phyloP scores from a whole-genome alignment of 1,140 invertebrate genomes.

The Lethocerus indicus region DNA sequence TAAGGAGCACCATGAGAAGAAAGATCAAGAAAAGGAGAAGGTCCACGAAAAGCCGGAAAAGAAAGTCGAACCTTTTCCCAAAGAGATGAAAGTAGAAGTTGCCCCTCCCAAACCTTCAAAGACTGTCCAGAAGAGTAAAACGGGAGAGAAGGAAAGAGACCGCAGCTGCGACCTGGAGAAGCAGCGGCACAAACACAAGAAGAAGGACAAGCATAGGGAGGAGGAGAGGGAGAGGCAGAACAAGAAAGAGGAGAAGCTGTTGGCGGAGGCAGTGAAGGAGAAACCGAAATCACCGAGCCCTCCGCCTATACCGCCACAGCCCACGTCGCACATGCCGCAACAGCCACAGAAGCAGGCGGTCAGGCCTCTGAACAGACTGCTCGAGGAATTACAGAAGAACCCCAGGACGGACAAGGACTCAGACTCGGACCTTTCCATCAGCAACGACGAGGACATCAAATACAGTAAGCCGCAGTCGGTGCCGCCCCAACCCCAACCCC shows the following conservation, averaged over 20 bases:
- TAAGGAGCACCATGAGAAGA: constrained; percentile 27
- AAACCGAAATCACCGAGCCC: constrained; percentile 24
- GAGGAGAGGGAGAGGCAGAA: constrained; percentile 16
- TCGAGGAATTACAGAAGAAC: constrained; percentile 9
- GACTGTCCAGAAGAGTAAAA: constrained; percentile 21
- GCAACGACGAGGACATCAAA: constrained; percentile 11
- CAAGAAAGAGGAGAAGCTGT: constrained; percentile 33
- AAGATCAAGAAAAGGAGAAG: constrained; percentile 30
- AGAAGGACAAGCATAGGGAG: constrained; percentile 26
- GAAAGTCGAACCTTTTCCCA: constrained; percentile 5
- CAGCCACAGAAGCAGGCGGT: constrained; percentile 10
- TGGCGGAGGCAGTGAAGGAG: too few relatives aligned
- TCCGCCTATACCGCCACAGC: constrained; percentile 26
- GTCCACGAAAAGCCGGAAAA: constrained; percentile 12
- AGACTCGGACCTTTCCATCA: constrained; percentile 13
- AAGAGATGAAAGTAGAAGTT: constrained; percentile 30
- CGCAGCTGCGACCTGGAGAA: constrained; percentile 24
- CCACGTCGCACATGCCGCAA: too few relatives aligned
- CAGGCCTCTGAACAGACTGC: constrained; percentile 14
- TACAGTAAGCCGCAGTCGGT: constrained; percentile 1
- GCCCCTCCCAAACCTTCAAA: constrained; percentile 11
- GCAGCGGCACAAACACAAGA: constrained; percentile 33
- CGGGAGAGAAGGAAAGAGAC: constrained; percentile 22
- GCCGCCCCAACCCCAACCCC: constrained; percentile 11
- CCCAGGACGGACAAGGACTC: constrained; percentile 14